Evolutionary conservation across 2,888 invertebrate genomes (phyloP), one percentile per base, ranked within the genome.

Genomic region (Orchestes rusci): DNA sequence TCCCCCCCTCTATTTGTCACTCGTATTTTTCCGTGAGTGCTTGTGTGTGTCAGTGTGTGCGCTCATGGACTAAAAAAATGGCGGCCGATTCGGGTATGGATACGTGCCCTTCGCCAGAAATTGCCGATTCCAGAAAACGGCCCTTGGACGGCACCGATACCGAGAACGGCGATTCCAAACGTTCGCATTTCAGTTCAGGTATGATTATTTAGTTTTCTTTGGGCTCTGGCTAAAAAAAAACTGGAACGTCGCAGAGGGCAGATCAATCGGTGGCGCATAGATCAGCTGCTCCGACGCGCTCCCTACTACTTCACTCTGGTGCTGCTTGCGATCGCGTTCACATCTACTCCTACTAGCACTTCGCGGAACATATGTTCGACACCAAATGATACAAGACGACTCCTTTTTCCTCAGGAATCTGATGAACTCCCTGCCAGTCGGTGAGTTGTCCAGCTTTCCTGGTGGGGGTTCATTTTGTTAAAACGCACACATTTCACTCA

Each of bases 81-180:
- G 88, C 87, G 77, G 87, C 87, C 74, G 88, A 88, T 76, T 84
- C 85, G 77, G 84, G 84, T 78, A 88, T 88, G 87, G 88, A 88
- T 79, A 85, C 88, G 78, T 88, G 88, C 79, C 84, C 88, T 72
- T 88, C 88, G 77, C 88, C 89, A 73, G 89, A 89, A 79, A 86
- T 85, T 73, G 78, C 82, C 60, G 89, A 89, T 76, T 88, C 88
- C 72, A 82, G 89, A 73, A 89, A 89, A 77, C 80, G 89, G 71
- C 89, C 88, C 63, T 79, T 87, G 66, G 89, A 89, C 74, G 80
- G 80, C 59, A 10, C 23, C 23, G 88, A 88, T 73, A 81, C 81
- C 62, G 89, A 89, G 73, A 87, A 86, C 77, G 87, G 86, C 68
- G 82, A 86, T 69, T 84, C 84, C 63, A 89, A 89, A 74, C 82